A percentile compares a stretch with the other conserved stretches of the same genome.
Evolutionary conservation across 64 coral and sea anemone genomes (phyloP).

Genomic region (Actinia tenebrosa): DNA sequence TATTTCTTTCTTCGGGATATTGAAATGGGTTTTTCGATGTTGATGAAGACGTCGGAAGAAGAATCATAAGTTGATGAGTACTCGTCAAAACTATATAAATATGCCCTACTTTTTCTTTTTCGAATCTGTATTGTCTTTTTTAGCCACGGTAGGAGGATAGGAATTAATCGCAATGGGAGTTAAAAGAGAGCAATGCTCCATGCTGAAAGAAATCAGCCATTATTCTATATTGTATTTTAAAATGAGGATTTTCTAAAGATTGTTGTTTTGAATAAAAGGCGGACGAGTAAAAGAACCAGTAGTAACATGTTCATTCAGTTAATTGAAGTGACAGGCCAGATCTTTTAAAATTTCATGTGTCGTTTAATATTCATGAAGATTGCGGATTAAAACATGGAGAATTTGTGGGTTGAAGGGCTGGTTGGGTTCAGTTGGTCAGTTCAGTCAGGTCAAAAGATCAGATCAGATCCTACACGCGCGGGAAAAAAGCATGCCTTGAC

Average conservation of each 20-base stretch:
- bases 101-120: not conserved
- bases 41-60: not conserved
- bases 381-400: not conserved
- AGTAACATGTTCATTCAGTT: not conserved
- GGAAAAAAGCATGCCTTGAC: not conserved
- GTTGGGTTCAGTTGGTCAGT: not conserved
- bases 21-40: not conserved
- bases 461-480: not conserved
- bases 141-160: not conserved
- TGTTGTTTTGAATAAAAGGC: not conserved
- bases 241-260: not conserved
- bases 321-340: not conserved
- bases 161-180: not conserved
- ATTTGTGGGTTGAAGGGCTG: not conserved
- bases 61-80: not conserved
- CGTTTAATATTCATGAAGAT: not conserved
- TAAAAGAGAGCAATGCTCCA: not conserved
- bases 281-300: not conserved
- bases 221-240: not conserved
- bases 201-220: not conserved
- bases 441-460: not conserved
- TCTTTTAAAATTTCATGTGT: not conserved
- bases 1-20: not conserved
- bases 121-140: not conserved
- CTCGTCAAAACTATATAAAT: conserved; percentile 7